Base-by-base conservation (phyloP, 2,113 vertebrate species). In the Plectropomus leopardus region DNA sequence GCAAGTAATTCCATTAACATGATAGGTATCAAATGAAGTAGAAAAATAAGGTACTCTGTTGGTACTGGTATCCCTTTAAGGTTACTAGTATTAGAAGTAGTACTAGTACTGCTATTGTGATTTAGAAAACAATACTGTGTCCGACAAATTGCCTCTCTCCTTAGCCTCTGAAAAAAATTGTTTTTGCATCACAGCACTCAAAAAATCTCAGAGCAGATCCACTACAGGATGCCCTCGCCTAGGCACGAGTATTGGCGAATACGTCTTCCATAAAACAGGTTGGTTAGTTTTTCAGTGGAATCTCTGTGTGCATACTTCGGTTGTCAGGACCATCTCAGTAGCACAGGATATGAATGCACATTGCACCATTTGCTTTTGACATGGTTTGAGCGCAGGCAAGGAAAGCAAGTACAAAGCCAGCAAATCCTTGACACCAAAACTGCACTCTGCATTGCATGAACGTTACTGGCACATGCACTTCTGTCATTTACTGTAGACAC, bases 381-480 rank as follows among this genome's bases (percentile, higher is more conserved):
- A 24, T 67, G 34, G 30, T 72, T 66, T 51, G 26, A 72, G 47
- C 10, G 2, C 47, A 36, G 61, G 19, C 34, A 26, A 40, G 61
- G 14, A 48, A 66, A 82, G 36, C 44, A 47, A 53, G 59, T 44
- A 30, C 64, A 78, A 81, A 84, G 59, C 78, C 65, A 40, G 34
- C 15, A 70, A 60, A 77, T 55, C 81, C 36, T 24, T 60, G 16
- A 77, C 47, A 61, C 19, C n/a, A 32, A 58, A 45, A 36, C 21
- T 19, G 6, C 42, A 44, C 15, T 36, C 23, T 55, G 55, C 55
- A 61, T 36, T 50, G 30, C n/a, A 11, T 40, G n/a, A 72, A 59
- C 2, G 7, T 47, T 58, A 61, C 23, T 42, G 54, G 34, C 48
- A 44, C 26, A 60, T 53, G n/a, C 17, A 0, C 45, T 34, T 60